phyloP scores from a whole-genome alignment of 2,888 invertebrate species.

The Julus scanicus region DNA sequence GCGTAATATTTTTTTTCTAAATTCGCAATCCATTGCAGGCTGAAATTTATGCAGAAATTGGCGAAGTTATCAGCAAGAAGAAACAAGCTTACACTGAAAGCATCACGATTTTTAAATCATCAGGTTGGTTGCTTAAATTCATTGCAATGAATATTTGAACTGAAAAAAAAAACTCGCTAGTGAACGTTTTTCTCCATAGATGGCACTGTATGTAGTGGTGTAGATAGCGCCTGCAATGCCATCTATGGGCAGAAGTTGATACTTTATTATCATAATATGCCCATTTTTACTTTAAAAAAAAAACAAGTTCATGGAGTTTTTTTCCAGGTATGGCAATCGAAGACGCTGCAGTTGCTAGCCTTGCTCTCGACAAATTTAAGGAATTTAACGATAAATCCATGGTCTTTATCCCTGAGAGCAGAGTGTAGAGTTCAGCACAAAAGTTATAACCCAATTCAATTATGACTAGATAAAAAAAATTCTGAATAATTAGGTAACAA shows the following conservation, averaged over 20 bases:
- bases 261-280: too few species aligned
- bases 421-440: not conserved
- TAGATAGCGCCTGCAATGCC: not conserved
- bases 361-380: not conserved
- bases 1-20: not conserved
- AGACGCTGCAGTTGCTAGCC: not conserved
- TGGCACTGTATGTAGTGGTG: not conserved
- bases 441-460: not conserved
- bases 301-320: not conserved
- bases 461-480: too few species aligned
- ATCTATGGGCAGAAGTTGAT: not conserved
- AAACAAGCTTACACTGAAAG: not conserved
- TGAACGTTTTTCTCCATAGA: not conserved
- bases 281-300: too few species aligned
- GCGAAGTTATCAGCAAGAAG: not conserved
- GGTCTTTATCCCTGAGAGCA: not conserved
- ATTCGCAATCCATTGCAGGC: not conserved
- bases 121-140: not conserved
- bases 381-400: not conserved
- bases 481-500: too few species aligned
- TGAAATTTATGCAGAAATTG: constrained; percentile 3
- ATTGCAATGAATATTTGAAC: not conserved
- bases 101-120: constrained; percentile 16
- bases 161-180: not conserved
- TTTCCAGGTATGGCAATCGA: constrained; percentile 13